Conservation (phyloP, 2,113 vertebrate species). For the Heterotis niloticus region DNA sequence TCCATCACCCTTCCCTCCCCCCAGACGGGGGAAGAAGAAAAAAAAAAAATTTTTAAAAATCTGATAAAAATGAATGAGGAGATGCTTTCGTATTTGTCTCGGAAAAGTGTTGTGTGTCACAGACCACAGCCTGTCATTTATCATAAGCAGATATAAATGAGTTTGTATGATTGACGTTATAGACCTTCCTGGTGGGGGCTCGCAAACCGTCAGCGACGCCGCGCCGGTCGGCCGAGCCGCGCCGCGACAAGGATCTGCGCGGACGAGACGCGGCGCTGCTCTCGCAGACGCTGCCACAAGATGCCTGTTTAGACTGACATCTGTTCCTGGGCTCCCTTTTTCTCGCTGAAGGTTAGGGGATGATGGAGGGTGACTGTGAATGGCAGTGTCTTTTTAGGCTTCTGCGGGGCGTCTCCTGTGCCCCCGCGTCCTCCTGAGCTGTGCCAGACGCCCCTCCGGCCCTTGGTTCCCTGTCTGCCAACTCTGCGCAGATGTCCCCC, state of each 20-base stretch:
- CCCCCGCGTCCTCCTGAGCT: constrained; percentile 17
- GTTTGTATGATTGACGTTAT: too few species aligned
- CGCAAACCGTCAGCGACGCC: too few species aligned
- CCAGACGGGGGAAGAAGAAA: not conserved
- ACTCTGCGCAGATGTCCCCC: constrained; percentile 35
- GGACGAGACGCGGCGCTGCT: not conserved
- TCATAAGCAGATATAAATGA: too few species aligned
- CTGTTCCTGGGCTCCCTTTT: not conserved
- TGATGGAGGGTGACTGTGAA: constrained; percentile 18
- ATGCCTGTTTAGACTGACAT: not conserved
- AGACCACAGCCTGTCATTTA: too few species aligned
- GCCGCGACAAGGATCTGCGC: too few species aligned
- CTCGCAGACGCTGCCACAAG: not conserved
- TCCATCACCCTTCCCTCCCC: not conserved
- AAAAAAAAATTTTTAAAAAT: too few species aligned
- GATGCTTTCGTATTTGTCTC: too few species aligned
- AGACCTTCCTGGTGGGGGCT: too few species aligned
- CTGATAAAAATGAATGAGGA: too few species aligned
- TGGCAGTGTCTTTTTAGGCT: constrained; percentile 16
- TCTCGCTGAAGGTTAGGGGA: constrained; percentile 23
- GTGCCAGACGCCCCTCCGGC: constrained; percentile 35
- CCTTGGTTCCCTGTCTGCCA: constrained; percentile 17
- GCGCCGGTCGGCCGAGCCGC: too few species aligned
- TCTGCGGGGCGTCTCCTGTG: constrained; percentile 12
- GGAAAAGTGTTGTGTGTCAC: too few species aligned